A percentile compares a stretch with the other conserved stretches of the same genome.
Conservation (phyloP, 2,888 invertebrate genomes). For the Leptinotarsa juncta region DNA sequence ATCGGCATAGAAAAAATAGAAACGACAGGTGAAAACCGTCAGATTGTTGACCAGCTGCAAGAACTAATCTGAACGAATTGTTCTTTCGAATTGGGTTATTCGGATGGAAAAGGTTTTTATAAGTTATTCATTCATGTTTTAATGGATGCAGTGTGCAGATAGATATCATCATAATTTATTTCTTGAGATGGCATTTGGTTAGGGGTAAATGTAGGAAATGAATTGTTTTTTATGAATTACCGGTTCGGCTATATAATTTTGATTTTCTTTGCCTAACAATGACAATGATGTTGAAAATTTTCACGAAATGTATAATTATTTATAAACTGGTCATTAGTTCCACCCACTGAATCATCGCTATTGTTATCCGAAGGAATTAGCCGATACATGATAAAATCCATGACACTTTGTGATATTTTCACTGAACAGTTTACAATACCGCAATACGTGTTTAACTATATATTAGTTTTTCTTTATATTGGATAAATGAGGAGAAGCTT, state of each 20-base stretch:
- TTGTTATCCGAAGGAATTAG: too few species aligned
- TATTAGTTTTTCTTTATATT: too few species aligned
- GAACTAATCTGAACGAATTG: slow-evolving; percentile 12
- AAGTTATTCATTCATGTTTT: background rate
- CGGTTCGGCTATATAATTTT: background rate
- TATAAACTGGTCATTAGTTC: too few species aligned
- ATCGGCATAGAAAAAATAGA: slow-evolving; percentile 29
- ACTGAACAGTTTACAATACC: too few species aligned
- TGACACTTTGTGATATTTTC: too few species aligned
- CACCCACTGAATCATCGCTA: too few species aligned
- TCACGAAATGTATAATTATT: too few species aligned
- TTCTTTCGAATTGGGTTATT: slow-evolving; percentile 19
- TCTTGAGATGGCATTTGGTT: background rate
- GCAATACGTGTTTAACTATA: too few species aligned
- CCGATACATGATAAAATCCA: too few species aligned
- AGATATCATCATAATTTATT: slow-evolving; percentile 4
- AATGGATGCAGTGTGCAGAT: background rate
- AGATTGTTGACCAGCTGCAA: slow-evolving; percentile 24
- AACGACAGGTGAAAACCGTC: slow-evolving; percentile 41
- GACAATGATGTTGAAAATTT: too few species aligned
- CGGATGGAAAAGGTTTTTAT: slow-evolving; percentile 14
- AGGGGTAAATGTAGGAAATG: background rate
- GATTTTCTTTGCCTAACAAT: background rate
- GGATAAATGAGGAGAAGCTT: too few species aligned
- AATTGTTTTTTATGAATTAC: background rate